These are phyloP conservation scores for Phainopepla nitens DNA, from an alignment of 2,113 vertebrate genomes.

Conservation along the genomic window DNA sequence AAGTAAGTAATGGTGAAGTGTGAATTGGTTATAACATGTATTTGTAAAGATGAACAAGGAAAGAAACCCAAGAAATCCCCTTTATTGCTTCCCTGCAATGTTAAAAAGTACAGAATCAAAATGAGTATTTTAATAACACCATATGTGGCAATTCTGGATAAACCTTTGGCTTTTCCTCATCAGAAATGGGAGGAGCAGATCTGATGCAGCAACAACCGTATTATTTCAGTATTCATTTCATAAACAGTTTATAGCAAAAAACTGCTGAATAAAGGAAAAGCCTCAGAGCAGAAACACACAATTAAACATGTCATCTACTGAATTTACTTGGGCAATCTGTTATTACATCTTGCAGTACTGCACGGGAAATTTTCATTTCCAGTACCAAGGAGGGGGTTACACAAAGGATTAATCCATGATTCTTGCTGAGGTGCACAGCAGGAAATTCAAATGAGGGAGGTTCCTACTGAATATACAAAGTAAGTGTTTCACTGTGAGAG, in stretches of 20 bases:
- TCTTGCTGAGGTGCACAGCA: not conserved
- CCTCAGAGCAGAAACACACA: not conserved
- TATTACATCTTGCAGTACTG: not conserved
- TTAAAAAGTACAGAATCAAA: not conserved
- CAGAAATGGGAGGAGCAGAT: not conserved
- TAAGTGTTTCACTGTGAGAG: not conserved
- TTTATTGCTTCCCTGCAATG: not conserved
- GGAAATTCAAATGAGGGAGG: not conserved
- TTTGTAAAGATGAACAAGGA: not conserved
- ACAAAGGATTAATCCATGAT: not conserved
- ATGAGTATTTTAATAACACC: not conserved
- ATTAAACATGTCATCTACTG: not conserved
- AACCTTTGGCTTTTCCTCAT: not conserved
- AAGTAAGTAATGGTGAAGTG: not conserved
- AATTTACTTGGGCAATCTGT: not conserved
- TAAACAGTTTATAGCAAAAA: not conserved
- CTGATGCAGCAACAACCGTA: accelerated
- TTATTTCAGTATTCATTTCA: not conserved
- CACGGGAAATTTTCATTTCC: not conserved
- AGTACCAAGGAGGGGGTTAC: not conserved
- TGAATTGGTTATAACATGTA: not conserved
- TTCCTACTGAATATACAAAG: not conserved
- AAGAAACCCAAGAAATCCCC: not conserved
- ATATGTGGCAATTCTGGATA: not conserved
- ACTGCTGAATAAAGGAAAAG: not conserved